Conservation (phyloP, 2,797 vertebrate species). For the Myotis planiceps region DNA sequence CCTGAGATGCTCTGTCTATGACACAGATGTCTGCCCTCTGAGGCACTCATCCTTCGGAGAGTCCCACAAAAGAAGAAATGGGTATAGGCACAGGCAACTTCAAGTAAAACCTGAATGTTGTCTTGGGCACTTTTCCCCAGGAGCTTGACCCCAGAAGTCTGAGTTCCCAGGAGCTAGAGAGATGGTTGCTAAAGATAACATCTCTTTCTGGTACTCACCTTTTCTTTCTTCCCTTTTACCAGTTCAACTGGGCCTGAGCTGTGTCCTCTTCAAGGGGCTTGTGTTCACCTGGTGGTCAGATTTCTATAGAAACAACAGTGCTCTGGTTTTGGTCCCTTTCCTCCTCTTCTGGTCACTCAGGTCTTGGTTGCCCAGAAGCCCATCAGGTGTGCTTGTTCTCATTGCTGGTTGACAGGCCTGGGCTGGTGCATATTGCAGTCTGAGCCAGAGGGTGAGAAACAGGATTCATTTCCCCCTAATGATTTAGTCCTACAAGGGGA, state of each 20-base stretch:
- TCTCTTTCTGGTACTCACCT: not conserved
- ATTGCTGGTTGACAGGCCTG: not conserved
- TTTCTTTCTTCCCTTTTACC: not conserved
- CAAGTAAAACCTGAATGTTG: not conserved
- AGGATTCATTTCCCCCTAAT: not conserved
- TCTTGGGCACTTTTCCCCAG: not conserved
- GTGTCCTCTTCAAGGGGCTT: not conserved
- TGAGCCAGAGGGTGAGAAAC: not conserved
- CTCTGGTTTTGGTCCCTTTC: not conserved
- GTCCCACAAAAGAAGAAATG: not conserved
- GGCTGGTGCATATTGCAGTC: not conserved
- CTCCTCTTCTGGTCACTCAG: not conserved
- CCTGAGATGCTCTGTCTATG: not conserved
- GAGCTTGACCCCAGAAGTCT: not conserved
- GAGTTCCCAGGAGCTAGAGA: not conserved
- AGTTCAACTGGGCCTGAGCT: rapidly evolving
- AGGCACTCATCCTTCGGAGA: not conserved
- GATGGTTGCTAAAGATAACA: not conserved
- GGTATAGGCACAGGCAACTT: not conserved
- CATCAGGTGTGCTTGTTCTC: too few species aligned
- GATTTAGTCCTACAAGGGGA: not conserved
- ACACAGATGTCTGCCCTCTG: not conserved
- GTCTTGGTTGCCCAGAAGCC: not conserved
- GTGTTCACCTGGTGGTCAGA: rapidly evolving
- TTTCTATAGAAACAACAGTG: not conserved